Conservation (phyloP, 2,888 invertebrate species). For the Microplitis deprimator region DNA sequence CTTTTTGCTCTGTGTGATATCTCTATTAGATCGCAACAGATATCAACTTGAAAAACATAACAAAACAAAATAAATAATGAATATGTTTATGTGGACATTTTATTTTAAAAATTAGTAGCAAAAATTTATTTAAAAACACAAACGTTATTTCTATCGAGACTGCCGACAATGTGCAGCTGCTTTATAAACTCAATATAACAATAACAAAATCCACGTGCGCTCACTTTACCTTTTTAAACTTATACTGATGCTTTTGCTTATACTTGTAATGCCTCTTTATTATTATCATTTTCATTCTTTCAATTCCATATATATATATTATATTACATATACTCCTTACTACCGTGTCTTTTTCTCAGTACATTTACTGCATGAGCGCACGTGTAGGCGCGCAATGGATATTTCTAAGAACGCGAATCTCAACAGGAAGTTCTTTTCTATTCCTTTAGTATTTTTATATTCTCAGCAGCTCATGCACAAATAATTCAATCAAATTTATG, state of each 20-base stretch:
- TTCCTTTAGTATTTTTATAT: not conserved
- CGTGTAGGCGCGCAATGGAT: constrained; percentile 41
- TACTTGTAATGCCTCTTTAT: not conserved
- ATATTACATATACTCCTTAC: not conserved
- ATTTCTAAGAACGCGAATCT: constrained; percentile 31
- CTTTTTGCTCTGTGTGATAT: not conserved
- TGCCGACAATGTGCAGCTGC: not conserved
- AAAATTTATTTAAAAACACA: not conserved
- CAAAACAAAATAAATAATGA: no score
- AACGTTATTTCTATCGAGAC: not conserved
- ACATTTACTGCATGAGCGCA: constrained; percentile 20
- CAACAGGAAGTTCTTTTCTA: constrained; percentile 12
- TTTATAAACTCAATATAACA: not conserved
- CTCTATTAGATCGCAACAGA: not conserved
- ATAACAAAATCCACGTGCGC: constrained; percentile 17
- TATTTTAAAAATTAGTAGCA: no score
- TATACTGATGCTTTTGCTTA: not conserved
- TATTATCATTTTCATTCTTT: not conserved
- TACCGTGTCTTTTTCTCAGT: constrained; percentile 5
- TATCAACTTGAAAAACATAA: not conserved
- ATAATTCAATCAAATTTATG: not conserved
- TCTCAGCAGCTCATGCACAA: not conserved
- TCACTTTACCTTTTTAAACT: constrained; percentile 23
- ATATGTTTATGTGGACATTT: no score
- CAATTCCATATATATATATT: not conserved